Evolutionary conservation across 92 coral and sea anemone species (phyloP), one percentile per base, ranked within the genome.

Genomic region (Palythoa grandiflora): DNA sequence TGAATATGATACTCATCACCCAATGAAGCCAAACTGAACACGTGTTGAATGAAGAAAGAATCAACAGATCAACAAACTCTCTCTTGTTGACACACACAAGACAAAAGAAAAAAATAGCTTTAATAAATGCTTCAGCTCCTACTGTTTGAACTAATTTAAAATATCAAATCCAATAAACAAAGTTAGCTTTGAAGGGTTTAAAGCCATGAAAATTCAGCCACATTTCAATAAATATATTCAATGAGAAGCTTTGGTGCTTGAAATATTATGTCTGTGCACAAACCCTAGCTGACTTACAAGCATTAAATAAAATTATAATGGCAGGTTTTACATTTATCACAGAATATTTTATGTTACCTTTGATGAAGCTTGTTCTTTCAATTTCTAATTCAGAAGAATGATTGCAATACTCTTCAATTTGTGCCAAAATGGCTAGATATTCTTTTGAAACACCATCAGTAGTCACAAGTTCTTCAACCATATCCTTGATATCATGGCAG

Each of bases 401-500:
- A 79, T 92, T 95, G 78, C 98, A 95, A 72, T 91, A 95, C 47
- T 93, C 96, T 80, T 95, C 98, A 38, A 95, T 95, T 86, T 95
- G 98, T 28, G 87, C 88, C 84, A 95, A 90, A 89, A 95, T 95
- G 72, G 85, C 94, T 59, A 95, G 76, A 90, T 95, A 95, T 50
- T 95, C 98, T 83, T 91, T 93, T 44, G 96, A 95, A 57, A 95
- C 73, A 74, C 92, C 96, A 93, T 91, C 94, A n/a, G 96, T 78
- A 71, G 84, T 86, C 54, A 79, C 77, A 78, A 89, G 90, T 71
- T 94, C 91, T 79, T 95, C 98, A 78, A 95, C 98, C 98, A 95
- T 95, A 79, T 84, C 94, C 90, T 68, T 65, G 73, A 57, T 77
- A 40, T 65, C 83, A 87, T 65, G 75, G 66, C 68, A 72, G 73